Percentiles rank a stretch among this genome's conserved stretches.
Conservation (phyloP, 2,888 invertebrate genomes). For the Prostheceraeus crozeri region DNA sequence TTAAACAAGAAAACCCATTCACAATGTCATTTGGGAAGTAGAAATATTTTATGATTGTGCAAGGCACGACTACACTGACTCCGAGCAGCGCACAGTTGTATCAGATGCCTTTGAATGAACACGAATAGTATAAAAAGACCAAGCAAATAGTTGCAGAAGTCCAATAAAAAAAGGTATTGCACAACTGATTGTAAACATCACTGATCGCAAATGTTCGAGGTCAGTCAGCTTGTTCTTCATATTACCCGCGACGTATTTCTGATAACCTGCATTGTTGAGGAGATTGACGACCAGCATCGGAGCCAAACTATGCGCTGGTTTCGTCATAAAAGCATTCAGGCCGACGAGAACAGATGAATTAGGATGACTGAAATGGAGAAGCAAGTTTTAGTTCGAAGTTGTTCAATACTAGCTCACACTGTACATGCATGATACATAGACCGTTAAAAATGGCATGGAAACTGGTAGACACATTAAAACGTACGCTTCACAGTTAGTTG, state of each 20-base stretch:
- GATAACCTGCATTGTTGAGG: constrained; percentile 6
- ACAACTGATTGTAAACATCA: constrained; percentile 2
- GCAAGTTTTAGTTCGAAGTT: too few relatives aligned
- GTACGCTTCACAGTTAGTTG: too few relatives aligned
- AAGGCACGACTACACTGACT: too few relatives aligned
- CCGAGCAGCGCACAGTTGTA: too few relatives aligned
- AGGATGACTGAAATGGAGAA: constrained; percentile 3
- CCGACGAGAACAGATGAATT: constrained; percentile 2
- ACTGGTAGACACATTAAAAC: too few relatives aligned
- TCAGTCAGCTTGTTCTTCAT: neutral
- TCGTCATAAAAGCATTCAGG: neutral
- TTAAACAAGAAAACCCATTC: too few relatives aligned
- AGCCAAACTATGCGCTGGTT: constrained; percentile 5
- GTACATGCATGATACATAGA: too few relatives aligned
- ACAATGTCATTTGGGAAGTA: too few relatives aligned
- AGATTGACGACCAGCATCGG: constrained; percentile 7
- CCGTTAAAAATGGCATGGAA: too few relatives aligned
- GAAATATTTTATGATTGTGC: too few relatives aligned
- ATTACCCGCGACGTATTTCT: neutral
- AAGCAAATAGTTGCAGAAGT: neutral
- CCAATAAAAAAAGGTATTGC: neutral
- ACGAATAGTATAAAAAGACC: constrained; percentile 4
- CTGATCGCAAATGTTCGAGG: neutral
- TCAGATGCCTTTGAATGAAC: too few relatives aligned
- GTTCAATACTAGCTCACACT: too few relatives aligned